These are phyloP conservation scores for Antrozous pallidus DNA, from an alignment of 2,797 vertebrate genomes.

Conservation along the genomic window DNA sequence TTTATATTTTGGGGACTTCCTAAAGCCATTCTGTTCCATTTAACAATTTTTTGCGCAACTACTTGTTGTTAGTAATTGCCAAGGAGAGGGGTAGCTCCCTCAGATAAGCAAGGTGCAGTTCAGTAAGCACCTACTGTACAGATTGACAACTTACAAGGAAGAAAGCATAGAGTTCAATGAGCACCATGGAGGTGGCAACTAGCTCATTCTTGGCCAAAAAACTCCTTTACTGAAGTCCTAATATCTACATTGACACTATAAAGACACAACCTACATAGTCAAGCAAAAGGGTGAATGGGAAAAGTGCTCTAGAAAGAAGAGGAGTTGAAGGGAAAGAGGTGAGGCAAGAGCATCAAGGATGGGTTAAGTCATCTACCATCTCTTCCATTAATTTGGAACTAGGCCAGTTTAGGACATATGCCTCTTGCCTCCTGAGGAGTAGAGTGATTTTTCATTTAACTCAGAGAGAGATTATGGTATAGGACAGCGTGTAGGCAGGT, in stretches of 20 bases:
- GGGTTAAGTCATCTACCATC: too few relatives aligned
- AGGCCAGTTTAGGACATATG: background rate
- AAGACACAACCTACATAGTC: background rate
- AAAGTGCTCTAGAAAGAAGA: background rate
- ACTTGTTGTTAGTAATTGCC: too few relatives aligned
- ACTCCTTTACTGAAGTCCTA: background rate
- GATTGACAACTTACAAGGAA: background rate
- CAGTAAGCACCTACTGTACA: background rate
- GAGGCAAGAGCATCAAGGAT: background rate
- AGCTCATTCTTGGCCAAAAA: background rate
- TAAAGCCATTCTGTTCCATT: background rate
- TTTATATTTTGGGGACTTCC: background rate
- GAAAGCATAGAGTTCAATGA: background rate
- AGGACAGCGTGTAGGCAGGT: rapidly evolving
- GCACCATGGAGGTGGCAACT: background rate
- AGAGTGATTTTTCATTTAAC: background rate
- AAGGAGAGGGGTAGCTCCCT: background rate
- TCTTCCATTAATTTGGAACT: background rate
- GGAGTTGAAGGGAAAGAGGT: background rate
- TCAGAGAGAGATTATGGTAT: too few relatives aligned
- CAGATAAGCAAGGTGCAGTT: background rate
- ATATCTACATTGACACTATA: background rate
- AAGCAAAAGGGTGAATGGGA: background rate
- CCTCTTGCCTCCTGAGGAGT: background rate
- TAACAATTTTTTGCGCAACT: background rate